Base-by-base conservation (phyloP, 92 coral and sea anemone species). In the Siderastrea radians region DNA sequence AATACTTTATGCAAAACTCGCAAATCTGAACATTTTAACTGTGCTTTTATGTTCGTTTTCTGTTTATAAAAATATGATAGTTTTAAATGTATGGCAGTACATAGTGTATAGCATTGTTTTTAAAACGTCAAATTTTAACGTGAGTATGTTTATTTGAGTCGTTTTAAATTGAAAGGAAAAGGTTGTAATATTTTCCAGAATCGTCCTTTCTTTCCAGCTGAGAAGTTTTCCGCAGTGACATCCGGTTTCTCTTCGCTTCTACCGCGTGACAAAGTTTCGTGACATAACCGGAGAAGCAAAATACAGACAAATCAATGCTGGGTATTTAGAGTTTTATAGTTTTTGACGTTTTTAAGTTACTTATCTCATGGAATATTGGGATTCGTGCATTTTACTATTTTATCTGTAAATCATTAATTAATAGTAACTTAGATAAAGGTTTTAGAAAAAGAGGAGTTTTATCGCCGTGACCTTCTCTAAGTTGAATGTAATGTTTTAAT, bases 111-210 rank as follows among this genome's bases (percentile, higher is more conserved):
- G 69, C 68, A 68, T 57, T 68, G 68, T 58, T 70, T 74, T 70
- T 82, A n/a, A 82, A 82, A 70, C 68, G 62, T 80, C 52, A 17
- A 16, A 60, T 51, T 77, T 49, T 64, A 13, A 4, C n/a, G 38
- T 14, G 47, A 12, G 5, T 43, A 4, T 47, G 45, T 49, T 16
- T 45, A 38, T 49, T 53, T 77, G 62, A 58, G 12, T 49, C 44
- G 52, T 66, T 49, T 67, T 49, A 80, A 67, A 65, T 67, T 66
- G 84, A 65, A 80, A 80, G 19, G 26, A 53, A 70, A 47, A 77
- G 5, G 57, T 44, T 55, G 86, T 82, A 55, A 82, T 66, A 70
- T 67, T 54, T 46, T 57, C 19, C 13, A 48, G 58, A 10, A 7
- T 16, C 3, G 44, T 13, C 38, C 16, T 46, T 57, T 53, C 51